Evolutionary conservation across 2,888 invertebrate species (phyloP), one percentile per base, ranked within the genome.

Genomic region (Pristionchus arcanus): DNA sequence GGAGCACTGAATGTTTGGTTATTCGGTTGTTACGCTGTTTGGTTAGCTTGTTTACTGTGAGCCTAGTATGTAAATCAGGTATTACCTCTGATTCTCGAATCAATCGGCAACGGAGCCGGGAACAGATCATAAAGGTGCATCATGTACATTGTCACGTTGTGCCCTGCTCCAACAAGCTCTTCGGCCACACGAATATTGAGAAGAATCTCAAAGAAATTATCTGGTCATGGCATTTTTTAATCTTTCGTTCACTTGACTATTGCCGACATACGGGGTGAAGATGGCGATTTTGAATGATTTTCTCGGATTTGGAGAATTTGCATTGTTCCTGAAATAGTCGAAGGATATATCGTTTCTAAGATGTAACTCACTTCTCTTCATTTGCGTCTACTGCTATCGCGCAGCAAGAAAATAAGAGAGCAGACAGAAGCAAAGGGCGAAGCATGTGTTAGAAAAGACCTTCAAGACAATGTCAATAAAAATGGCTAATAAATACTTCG

Each of bases 251-350:
- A 81, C 81, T 42, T 81, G 81, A 49, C 81, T 53, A 34, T 81
- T 81, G 81, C 81, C 49, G 81, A 81, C 28, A 21, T 81, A 81
- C 16, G 81, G 81, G 11, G 81, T 34, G 49, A 81, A 81, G 49
- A 81, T 53, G n/a, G 81, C 81, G 49, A 81, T 81, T n/a, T 53
- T 81, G 81, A 34, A 81, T 42, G 81, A 49, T 81, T 81, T 81
- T 28, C 37, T 37, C 37, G 74, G 31, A 5, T 16, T 19, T 74
- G 19, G 0, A 28, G 68, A 2, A n/a, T 15, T n/a, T n/a, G n/a
- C 68, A n/a, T 25, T 68, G n/a, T 21, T 63, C 63, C 42, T 49
- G 42, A 7, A 49, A 7, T 49, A 7, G 11, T 3, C 4, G 4
- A 49, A 49, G 3, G 13, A 49, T 49, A 49, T 13, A 3, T 49